A percentile compares a stretch with the other conserved stretches of the same genome.
These are phyloP conservation scores for Scolopax mira DNA, from an alignment of 2,113 vertebrate genomes.

Conservation along the genomic window DNA sequence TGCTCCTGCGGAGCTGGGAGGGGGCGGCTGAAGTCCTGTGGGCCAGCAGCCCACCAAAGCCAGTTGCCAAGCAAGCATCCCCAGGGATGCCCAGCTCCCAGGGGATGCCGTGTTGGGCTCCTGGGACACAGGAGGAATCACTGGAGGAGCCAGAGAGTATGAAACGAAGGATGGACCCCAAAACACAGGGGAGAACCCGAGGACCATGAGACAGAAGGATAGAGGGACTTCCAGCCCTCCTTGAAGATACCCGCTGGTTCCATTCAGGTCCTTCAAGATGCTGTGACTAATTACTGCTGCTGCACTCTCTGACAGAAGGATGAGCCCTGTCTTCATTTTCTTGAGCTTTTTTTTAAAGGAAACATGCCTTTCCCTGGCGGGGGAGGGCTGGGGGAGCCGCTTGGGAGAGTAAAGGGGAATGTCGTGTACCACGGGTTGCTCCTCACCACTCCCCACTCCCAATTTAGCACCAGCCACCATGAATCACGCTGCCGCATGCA, in stretches of 20 bases:
- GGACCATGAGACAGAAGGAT: rapidly evolving
- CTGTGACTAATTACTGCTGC: no score
- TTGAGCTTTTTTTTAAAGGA: no score
- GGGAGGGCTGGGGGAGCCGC: neutral
- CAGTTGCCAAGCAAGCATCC: neutral
- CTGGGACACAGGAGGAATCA: neutral
- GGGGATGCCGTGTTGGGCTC: neutral
- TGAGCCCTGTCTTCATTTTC: neutral
- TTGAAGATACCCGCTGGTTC: neutral
- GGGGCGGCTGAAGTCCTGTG: neutral
- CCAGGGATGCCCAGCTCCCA: neutral
- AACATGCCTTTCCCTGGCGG: no score
- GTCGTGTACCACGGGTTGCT: neutral
- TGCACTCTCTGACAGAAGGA: neutral
- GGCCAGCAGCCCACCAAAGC: neutral
- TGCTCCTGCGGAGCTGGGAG: neutral
- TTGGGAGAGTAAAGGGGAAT: neutral
- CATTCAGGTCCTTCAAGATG: neutral
- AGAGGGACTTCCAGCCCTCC: neutral
- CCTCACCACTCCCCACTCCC: neutral
- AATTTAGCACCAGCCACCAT: rapidly evolving
- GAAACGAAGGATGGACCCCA: neutral
- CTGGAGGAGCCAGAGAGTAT: no score
- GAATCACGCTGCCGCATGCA: neutral
- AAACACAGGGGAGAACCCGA: neutral